A percentile compares a stretch with the other conserved stretches of the same genome.
These are phyloP conservation scores for Apodemus agrarius DNA, from an alignment of 2,797 vertebrate genomes.

Conservation along the genomic window DNA sequence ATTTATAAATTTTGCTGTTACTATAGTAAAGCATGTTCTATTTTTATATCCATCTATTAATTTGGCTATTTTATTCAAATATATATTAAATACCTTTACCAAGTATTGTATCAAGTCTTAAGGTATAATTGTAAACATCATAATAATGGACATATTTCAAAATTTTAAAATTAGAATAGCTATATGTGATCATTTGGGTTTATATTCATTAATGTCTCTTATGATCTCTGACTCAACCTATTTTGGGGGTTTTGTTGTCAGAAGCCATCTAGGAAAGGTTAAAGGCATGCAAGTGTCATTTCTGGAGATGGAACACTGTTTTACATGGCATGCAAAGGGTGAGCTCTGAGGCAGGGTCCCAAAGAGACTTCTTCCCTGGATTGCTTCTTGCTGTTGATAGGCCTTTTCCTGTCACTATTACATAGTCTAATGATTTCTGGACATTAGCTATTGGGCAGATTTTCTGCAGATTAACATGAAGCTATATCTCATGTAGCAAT, in stretches of 20 bases:
- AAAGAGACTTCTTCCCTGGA: background rate
- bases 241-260: background rate
- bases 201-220: background rate
- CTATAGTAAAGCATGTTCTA: background rate
- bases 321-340: background rate
- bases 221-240: slow-evolving; percentile 8
- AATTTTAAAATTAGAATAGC: slow-evolving; percentile 18
- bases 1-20: slow-evolving; percentile 5
- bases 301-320: background rate
- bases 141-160: slow-evolving; percentile 23
- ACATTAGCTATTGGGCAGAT: background rate
- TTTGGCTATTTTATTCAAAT: slow-evolving; percentile 52
- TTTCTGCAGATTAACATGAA: background rate
- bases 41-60: background rate
- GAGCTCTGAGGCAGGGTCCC: background rate
- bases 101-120: background rate
- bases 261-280: background rate
- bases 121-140: background rate
- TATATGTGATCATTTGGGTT: background rate
- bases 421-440: background rate
- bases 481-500: background rate
- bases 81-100: background rate
- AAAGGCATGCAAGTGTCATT: background rate
- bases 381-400: background rate
- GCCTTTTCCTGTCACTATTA: too few species aligned